phyloP scores from a whole-genome alignment of 1,140 invertebrate species.

The Drosophila melanica region DNA sequence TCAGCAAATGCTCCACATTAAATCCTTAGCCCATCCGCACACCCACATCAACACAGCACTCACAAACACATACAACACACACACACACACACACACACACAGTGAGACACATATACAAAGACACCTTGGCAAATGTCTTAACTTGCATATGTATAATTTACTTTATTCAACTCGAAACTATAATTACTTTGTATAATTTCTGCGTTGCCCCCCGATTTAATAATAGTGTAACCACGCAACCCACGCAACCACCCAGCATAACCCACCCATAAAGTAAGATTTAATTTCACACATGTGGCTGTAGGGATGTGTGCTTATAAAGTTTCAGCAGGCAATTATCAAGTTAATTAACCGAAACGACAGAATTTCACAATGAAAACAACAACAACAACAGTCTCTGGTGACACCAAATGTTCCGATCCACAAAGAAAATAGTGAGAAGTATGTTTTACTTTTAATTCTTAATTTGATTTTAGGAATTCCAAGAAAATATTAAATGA shows the following conservation, averaged over 20 bases:
- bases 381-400: not conserved
- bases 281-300: constrained; percentile 23
- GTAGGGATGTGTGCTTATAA: constrained; percentile 3
- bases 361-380: not conserved
- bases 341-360: constrained; percentile 23
- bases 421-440: not conserved
- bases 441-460: not conserved
- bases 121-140: constrained; percentile 68
- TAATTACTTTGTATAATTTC: constrained; percentile 62
- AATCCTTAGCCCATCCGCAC: constrained; percentile 11
- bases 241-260: constrained; percentile 1
- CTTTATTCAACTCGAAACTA: constrained; percentile 43
- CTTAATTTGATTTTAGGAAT: not conserved
- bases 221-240: constrained; percentile 6
- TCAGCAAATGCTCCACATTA: constrained; percentile 16
- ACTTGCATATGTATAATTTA: constrained; percentile 58
- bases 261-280: constrained; percentile 23
- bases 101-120: constrained; percentile 13
- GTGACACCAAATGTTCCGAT: not conserved
- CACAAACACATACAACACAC: constrained; percentile 12
- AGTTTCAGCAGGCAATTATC: constrained; percentile 25
- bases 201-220: constrained; percentile 54
- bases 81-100: constrained; percentile 10
- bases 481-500: not conserved
- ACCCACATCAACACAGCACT: constrained; percentile 3